A percentile compares a stretch with the other conserved stretches of the same genome.
phyloP scores from a whole-genome alignment of 2,888 invertebrate species.

The Deilephila elpenor region DNA sequence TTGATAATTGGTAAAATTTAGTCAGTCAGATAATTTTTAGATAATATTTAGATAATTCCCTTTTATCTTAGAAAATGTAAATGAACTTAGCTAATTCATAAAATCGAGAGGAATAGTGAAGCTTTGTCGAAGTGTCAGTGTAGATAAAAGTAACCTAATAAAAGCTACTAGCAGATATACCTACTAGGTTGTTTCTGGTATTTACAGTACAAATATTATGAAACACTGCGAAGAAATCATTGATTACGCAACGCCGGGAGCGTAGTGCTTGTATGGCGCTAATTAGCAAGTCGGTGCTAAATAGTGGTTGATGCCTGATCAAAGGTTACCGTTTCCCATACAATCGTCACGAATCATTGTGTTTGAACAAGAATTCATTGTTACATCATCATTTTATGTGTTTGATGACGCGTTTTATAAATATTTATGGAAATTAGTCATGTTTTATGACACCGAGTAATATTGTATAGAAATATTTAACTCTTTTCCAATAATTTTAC shows the following conservation, averaged over 20 bases:
- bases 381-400: slow-evolving; percentile 6
- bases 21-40: no score
- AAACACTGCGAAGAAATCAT: neutral
- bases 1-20: no score
- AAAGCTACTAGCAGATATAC: no score
- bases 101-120: no score
- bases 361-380: slow-evolving; percentile 15
- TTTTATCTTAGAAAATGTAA: no score
- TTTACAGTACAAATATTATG: neutral
- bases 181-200: no score
- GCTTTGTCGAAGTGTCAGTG: no score
- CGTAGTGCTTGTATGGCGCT: neutral
- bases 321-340: neutral
- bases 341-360: neutral
- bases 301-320: neutral
- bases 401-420: neutral
- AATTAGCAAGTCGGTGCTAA: slow-evolving; percentile 18
- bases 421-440: neutral
- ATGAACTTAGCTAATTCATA: no score
- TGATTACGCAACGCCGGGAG: neutral
- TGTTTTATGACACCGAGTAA: neutral
- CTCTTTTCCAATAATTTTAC: no score
- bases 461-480: no score
- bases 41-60: no score
- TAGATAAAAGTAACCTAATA: no score